A percentile compares a stretch with the other conserved stretches of the same genome.
Evolutionary conservation across 2,888 invertebrate species (phyloP).

Genomic region (Ethmia dodecea): DNA sequence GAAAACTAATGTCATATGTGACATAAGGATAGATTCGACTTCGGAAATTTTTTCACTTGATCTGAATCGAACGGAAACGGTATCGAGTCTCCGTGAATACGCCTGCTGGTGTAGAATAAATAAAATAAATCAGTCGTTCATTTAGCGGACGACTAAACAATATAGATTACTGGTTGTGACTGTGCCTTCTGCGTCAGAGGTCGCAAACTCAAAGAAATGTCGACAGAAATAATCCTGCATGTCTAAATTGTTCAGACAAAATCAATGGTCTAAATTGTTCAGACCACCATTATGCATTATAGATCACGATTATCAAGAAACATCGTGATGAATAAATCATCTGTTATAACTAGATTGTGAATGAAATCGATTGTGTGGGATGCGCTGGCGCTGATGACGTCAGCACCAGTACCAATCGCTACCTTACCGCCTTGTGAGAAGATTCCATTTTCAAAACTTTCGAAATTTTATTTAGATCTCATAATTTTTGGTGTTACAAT

Average conservation of each 20-base stretch:
- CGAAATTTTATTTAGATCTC: too few species aligned
- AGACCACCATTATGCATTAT: slow-evolving; percentile 36
- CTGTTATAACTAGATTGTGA: slow-evolving; percentile 39
- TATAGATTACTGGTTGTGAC: too few species aligned
- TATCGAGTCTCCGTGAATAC: too few species aligned
- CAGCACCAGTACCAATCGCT: slow-evolving; percentile 32
- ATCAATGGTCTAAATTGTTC: slow-evolving; percentile 16
- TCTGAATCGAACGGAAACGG: too few species aligned
- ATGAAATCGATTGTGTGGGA: slow-evolving; percentile 49
- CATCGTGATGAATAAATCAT: slow-evolving; percentile 57
- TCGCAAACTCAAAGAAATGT: neutral
- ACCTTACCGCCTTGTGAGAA: slow-evolving; percentile 34
- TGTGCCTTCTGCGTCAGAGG: too few species aligned
- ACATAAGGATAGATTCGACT: too few species aligned
- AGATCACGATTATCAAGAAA: slow-evolving; percentile 35
- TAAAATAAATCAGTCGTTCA: too few species aligned
- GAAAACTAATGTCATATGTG: too few species aligned
- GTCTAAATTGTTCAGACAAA: slow-evolving; percentile 7
- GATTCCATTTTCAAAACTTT: slow-evolving; percentile 31
- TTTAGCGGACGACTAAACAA: too few species aligned
- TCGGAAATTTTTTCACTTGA: too few species aligned
- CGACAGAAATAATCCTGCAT: slow-evolving; percentile 3
- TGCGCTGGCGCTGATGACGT: slow-evolving; percentile 58
- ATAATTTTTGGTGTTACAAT: too few species aligned
- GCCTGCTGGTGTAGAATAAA: too few species aligned